A percentile compares a stretch with the other conserved stretches of the same genome.
Evolutionary conservation across 2,113 vertebrate species (phyloP).

Genomic region (Peromyscus maniculatus): DNA sequence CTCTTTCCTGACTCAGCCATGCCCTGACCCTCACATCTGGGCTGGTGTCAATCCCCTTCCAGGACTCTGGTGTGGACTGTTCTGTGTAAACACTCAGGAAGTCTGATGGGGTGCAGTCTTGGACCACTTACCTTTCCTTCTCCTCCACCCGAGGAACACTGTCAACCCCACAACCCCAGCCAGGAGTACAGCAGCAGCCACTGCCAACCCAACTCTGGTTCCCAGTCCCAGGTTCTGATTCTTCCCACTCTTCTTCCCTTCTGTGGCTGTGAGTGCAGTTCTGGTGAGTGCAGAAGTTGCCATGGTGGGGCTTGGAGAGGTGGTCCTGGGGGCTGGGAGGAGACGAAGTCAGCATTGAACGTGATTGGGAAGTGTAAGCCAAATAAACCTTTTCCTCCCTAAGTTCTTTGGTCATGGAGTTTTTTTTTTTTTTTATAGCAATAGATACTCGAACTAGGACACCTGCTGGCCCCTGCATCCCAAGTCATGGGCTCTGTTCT

Average conservation of each 20-base stretch:
- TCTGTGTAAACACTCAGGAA: background rate
- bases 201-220: background rate
- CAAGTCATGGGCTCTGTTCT: too few species aligned
- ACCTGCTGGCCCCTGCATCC: background rate
- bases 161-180: background rate
- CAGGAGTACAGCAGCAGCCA: background rate
- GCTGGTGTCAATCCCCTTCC: background rate
- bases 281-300: too few species aligned
- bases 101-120: too few species aligned
- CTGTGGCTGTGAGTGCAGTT: background rate
- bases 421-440: background rate
- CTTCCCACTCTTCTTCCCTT: rapidly evolving
- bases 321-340: too few species aligned
- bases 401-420: background rate
- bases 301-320: too few species aligned
- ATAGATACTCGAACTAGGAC: background rate
- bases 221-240: background rate
- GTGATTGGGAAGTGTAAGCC: background rate
- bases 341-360: too few species aligned
- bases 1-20: background rate
- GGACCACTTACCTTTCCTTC: slow-evolving; percentile 58
- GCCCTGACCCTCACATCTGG: background rate
- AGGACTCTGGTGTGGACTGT: background rate
- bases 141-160: slow-evolving; percentile 24
- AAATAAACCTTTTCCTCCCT: background rate